These are phyloP conservation scores for Rhyacichthys aspro DNA, from an alignment of 2,797 vertebrate genomes.

Conservation along the genomic window DNA sequence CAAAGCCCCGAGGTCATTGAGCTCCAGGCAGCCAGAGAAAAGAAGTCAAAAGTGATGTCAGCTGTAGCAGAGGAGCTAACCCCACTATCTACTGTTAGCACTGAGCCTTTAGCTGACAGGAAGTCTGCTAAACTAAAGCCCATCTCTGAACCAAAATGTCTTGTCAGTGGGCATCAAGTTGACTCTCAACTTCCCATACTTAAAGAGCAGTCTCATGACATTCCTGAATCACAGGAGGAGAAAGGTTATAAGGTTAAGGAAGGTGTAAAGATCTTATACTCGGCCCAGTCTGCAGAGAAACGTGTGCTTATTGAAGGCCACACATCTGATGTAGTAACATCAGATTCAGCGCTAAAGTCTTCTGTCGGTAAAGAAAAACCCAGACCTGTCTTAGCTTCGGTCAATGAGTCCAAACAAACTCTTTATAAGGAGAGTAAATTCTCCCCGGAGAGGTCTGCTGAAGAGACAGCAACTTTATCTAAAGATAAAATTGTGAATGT, in stretches of 20 bases:
- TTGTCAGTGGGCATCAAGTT: constrained; percentile 78
- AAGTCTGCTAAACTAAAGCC: constrained; percentile 56
- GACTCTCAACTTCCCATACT: constrained; percentile 74
- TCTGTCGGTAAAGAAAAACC: constrained; percentile 60
- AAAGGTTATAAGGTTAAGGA: constrained; percentile 80
- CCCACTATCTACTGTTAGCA: constrained; percentile 69
- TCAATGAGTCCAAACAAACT: constrained; percentile 74
- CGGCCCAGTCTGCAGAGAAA: constrained; percentile 77
- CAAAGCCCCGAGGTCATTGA: constrained; percentile 76
- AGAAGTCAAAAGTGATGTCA: constrained; percentile 70
- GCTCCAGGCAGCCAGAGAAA: constrained; percentile 67
- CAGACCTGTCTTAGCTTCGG: constrained; percentile 58
- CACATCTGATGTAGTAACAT: constrained; percentile 62
- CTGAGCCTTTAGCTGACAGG: constrained; percentile 58
- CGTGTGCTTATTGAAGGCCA: constrained; percentile 74
- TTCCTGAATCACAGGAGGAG: constrained; percentile 72
- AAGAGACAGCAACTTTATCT: constrained; percentile 63
- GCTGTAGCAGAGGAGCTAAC: constrained; percentile 80
- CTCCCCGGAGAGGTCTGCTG: constrained; percentile 56
- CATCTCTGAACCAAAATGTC: constrained; percentile 73
- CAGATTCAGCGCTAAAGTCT: constrained; percentile 67
- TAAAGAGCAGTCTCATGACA: constrained; percentile 77
- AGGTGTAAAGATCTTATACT: constrained; percentile 81
- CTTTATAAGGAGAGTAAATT: constrained; percentile 74
- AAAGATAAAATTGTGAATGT: constrained; percentile 74